phyloP scores from a whole-genome alignment of 2,113 vertebrate species.

The Albula goreensis region DNA sequence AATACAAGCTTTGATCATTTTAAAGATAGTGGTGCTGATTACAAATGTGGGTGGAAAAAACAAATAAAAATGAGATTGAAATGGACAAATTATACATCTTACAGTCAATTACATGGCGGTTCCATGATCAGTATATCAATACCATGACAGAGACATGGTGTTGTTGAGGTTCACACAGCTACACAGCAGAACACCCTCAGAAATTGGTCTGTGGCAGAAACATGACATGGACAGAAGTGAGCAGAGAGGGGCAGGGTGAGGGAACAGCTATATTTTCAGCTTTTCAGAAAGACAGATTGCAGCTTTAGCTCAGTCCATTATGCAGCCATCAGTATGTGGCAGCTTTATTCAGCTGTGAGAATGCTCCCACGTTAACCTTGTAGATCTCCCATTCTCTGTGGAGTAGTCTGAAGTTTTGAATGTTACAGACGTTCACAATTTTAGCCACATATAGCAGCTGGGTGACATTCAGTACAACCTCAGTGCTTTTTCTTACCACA shows the following conservation, averaged over 20 bases:
- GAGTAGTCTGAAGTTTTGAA: neutral
- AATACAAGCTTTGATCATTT: neutral
- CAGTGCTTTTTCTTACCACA: neutral
- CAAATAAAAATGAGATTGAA: neutral
- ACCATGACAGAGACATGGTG: neutral
- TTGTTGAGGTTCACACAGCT: neutral
- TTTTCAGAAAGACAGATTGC: conserved; percentile 7
- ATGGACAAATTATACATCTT: neutral
- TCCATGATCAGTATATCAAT: neutral
- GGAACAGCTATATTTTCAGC: neutral
- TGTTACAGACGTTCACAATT: neutral
- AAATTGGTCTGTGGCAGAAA: neutral
- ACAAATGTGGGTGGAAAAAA: neutral
- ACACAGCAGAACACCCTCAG: neutral
- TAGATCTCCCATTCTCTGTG: neutral
- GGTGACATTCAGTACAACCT: neutral
- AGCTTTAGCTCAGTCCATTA: neutral
- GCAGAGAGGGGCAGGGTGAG: neutral
- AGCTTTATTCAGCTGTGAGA: neutral
- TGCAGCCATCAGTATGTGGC: neutral
- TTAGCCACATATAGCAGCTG: neutral
- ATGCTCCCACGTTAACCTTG: neutral
- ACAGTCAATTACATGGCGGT: neutral
- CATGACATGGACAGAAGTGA: neutral
- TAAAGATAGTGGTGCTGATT: neutral